These are phyloP conservation scores for Panagrolaimus sp. DNA, from an alignment of 1,140 invertebrate genomes.

Conservation along the genomic window DNA sequence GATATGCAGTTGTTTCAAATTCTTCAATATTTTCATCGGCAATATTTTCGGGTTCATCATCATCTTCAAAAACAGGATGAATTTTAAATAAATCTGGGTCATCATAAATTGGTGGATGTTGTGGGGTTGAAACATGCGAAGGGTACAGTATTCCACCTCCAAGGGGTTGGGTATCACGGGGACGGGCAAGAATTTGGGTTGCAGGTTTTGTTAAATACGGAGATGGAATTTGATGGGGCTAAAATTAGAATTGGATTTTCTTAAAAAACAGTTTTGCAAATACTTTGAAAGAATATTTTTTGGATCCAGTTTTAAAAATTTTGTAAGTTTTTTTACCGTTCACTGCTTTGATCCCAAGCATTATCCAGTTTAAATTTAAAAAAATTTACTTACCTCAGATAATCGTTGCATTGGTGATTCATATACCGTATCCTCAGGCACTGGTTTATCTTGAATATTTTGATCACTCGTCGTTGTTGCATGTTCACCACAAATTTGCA, in stretches of 20 bases:
- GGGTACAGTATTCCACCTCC: conserved; percentile 15
- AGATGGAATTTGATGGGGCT: background rate
- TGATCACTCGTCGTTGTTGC: no score
- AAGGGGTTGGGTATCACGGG: background rate
- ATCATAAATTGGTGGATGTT: conserved; percentile 18
- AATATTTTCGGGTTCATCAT: background rate
- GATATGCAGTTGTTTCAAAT: no score
- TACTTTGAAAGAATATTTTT: no score
- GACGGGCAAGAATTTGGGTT: conserved; percentile 17
- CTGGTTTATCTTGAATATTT: background rate
- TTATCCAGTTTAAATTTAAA: conserved; percentile 3
- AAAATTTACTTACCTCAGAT: background rate
- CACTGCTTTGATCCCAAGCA: no score
- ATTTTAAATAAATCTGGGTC: conserved; percentile 14
- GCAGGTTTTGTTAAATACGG: background rate
- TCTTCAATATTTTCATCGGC: background rate
- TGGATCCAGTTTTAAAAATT: no score
- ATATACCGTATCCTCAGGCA: background rate
- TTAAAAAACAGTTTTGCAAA: no score
- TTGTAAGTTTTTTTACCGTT: no score
- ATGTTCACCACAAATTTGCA: conserved; percentile 41
- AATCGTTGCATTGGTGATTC: background rate
- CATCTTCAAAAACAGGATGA: conserved; percentile 5
- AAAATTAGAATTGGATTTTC: no score
- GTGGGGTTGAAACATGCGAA: conserved; percentile 19